Conservation (phyloP, 2,888 invertebrate genomes). For the Mystacides longicornis region DNA sequence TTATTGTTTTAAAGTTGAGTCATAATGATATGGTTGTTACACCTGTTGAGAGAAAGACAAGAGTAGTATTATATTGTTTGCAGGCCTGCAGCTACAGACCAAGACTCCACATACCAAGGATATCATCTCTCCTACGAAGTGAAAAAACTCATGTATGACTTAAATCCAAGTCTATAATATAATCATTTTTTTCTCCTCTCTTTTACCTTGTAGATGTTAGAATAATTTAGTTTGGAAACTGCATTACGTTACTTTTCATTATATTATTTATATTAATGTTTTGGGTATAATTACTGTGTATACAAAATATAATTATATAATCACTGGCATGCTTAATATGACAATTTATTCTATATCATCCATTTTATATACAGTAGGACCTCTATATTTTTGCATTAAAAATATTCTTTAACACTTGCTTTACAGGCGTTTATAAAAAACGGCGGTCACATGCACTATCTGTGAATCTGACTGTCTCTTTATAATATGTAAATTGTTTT, state of each 20-base stretch:
- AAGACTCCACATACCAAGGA: slow-evolving; percentile 93
- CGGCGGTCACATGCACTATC: no score
- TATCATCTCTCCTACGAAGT: slow-evolving; percentile 99
- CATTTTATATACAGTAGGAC: no score
- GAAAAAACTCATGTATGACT: slow-evolving; percentile 97
- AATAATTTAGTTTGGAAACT: slow-evolving; percentile 14
- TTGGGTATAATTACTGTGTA: not conserved
- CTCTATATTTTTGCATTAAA: no score
- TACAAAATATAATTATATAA: not conserved
- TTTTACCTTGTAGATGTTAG: slow-evolving; percentile 21
- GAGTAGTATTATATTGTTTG: slow-evolving; percentile 56
- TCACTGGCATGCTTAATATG: not conserved
- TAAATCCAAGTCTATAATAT: slow-evolving; percentile 18
- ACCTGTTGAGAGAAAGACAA: slow-evolving; percentile 15
- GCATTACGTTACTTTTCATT: slow-evolving; percentile 7
- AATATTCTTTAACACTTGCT: no score
- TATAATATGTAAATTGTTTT: no score
- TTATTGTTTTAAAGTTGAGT: no score
- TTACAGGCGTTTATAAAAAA: no score
- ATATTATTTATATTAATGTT: not conserved
- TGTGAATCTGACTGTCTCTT: no score
- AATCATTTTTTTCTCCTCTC: slow-evolving; percentile 9
- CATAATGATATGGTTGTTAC: slow-evolving; percentile 10
- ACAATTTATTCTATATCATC: no score
- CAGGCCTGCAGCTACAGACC: slow-evolving; percentile 73